These are phyloP conservation scores for Drosophila pseudoobscura DNA, from an alignment of 1,140 invertebrate genomes.

Conservation along the genomic window DNA sequence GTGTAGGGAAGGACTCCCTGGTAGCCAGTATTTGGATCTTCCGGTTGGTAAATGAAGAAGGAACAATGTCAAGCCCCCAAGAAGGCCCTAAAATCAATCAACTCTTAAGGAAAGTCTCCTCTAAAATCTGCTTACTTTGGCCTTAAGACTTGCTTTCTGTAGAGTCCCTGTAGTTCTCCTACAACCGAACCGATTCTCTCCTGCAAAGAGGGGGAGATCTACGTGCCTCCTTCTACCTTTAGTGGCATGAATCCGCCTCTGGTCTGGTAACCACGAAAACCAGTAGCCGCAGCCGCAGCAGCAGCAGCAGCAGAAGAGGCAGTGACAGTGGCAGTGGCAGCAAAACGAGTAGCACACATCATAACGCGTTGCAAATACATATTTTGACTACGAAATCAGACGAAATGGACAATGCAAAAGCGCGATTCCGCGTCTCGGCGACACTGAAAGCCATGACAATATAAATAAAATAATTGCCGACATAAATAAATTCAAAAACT, in stretches of 20 bases:
- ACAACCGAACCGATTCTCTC: too few species aligned
- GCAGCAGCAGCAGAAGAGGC: slow-evolving; percentile 10
- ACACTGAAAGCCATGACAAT: slow-evolving; percentile 53
- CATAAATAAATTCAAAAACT: slow-evolving; percentile 80
- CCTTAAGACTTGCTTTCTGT: too few species aligned
- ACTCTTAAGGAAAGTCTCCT: too few species aligned
- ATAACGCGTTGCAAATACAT: slow-evolving; percentile 66
- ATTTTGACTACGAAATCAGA: slow-evolving; percentile 81
- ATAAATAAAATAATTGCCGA: slow-evolving; percentile 82
- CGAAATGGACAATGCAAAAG: slow-evolving; percentile 44
- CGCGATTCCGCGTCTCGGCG: slow-evolving; percentile 2
- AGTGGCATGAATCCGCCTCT: neutral
- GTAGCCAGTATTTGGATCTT: too few species aligned
- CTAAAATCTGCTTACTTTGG: too few species aligned
- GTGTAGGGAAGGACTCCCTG: too few species aligned
- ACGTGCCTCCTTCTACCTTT: slow-evolving; percentile 15
- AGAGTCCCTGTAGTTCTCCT: too few species aligned
- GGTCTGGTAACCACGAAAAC: slow-evolving; percentile 37
- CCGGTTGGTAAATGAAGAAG: too few species aligned
- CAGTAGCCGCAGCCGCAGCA: slow-evolving; percentile 49
- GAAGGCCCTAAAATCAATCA: too few species aligned
- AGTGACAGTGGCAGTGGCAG: slow-evolving; percentile 17
- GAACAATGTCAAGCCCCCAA: too few species aligned
- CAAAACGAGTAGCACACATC: slow-evolving; percentile 60
- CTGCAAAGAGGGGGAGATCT: neutral